phyloP scores from a whole-genome alignment of 2,113 vertebrate genomes.

The Picathartes gymnocephalus region DNA sequence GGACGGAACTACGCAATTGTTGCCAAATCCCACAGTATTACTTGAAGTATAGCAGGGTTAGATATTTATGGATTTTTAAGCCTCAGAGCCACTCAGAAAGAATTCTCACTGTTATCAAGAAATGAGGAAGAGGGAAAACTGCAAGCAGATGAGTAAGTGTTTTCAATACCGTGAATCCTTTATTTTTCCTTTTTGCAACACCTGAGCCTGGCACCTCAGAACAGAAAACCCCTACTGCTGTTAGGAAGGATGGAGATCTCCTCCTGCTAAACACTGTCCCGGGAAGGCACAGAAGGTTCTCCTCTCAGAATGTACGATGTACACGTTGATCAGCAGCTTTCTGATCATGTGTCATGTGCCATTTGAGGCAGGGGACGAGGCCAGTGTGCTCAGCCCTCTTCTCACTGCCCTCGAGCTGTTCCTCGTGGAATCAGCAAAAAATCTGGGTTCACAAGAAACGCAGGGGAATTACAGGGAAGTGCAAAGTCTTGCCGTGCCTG shows the following conservation, averaged over 20 bases:
- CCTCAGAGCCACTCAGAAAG: neutral
- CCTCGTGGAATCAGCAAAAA: neutral
- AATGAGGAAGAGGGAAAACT: neutral
- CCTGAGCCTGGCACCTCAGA: neutral
- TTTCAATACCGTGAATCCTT: neutral
- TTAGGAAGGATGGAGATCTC: neutral
- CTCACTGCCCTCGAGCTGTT: neutral
- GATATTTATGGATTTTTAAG: neutral
- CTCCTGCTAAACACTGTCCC: neutral
- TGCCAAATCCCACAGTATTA: neutral
- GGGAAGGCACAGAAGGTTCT: neutral
- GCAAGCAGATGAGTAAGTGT: neutral
- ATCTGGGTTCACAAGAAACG: neutral
- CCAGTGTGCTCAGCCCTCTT: neutral
- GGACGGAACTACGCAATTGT: neutral
- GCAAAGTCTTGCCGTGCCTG: neutral
- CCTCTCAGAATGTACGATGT: neutral
- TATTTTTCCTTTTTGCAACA: neutral
- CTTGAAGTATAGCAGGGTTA: neutral
- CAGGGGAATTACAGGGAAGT: neutral
- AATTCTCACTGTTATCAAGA: neutral
- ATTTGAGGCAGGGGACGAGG: neutral
- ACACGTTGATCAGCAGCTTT: neutral
- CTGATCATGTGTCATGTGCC: rapidly evolving
- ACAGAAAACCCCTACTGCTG: neutral